Conservation (phyloP, 1,140 invertebrate genomes). For the Leptestheria dahalacensis region DNA sequence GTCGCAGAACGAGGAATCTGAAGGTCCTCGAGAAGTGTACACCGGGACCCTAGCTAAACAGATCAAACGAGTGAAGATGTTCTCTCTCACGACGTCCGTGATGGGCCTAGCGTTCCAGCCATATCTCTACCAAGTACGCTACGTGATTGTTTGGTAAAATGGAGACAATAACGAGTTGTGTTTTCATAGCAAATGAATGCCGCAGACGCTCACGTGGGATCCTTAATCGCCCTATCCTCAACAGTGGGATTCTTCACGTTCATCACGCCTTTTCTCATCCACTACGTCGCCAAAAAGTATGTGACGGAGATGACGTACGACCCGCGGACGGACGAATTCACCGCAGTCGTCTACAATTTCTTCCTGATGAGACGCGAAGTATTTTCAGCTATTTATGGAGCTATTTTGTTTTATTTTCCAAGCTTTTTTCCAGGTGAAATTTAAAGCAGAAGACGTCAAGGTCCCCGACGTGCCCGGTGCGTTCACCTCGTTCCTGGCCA, state of each 20-base stretch:
- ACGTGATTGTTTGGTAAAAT: slow-evolving; percentile 1
- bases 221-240: slow-evolving; percentile 41
- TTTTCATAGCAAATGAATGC: slow-evolving; percentile 21
- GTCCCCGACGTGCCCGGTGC: slow-evolving; percentile 62
- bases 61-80: slow-evolving; percentile 56
- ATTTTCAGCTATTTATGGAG: slow-evolving; percentile 17
- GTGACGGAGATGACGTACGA: slow-evolving; percentile 59
- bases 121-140: slow-evolving; percentile 40
- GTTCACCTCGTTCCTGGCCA: slow-evolving; percentile 59
- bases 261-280: slow-evolving; percentile 62
- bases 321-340: slow-evolving; percentile 42
- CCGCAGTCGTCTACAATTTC: slow-evolving; percentile 49
- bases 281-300: slow-evolving; percentile 72
- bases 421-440: slow-evolving; percentile 40
- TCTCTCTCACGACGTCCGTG: slow-evolving; percentile 59
- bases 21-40: slow-evolving; percentile 32
- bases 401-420: slow-evolving; percentile 17
- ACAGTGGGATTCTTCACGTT: slow-evolving; percentile 63
- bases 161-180: not conserved
- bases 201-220: slow-evolving; percentile 32
- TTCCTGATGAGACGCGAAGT: slow-evolving; percentile 46
- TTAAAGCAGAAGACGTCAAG: slow-evolving; percentile 54
- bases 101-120: slow-evolving; percentile 54
- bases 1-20: not conserved
- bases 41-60: slow-evolving; percentile 44